phyloP scores from a whole-genome alignment of 2,888 invertebrate genomes.

The Pyrrhosoma nymphula region DNA sequence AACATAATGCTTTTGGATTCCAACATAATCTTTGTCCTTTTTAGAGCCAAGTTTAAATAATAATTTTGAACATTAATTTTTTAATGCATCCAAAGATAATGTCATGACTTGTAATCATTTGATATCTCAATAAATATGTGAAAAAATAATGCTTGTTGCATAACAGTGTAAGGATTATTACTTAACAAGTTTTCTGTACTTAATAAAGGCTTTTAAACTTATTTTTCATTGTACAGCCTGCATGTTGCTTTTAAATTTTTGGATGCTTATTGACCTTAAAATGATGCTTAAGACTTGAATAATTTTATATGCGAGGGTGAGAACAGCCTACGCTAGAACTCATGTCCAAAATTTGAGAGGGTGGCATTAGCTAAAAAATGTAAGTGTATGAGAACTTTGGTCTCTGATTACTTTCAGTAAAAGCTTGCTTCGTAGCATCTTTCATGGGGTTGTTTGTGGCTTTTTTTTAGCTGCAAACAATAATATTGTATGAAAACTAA shows the following conservation, averaged over 20 bases:
- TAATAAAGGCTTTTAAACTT: neutral
- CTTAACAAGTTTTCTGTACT: neutral
- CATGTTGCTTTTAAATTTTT: neutral
- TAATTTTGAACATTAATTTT: neutral
- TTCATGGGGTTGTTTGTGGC: neutral
- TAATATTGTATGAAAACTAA: neutral
- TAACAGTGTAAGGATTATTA: neutral
- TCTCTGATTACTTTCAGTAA: neutral
- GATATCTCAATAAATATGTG: neutral
- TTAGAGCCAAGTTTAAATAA: neutral
- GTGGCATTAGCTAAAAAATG: neutral
- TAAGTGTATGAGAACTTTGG: neutral
- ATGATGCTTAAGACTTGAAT: neutral
- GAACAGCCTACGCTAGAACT: neutral
- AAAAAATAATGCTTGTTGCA: neutral
- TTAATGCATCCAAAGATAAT: neutral
- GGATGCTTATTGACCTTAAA: conserved; percentile 24
- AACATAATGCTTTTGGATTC: neutral
- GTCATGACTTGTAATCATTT: neutral
- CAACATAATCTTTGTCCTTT: no score
- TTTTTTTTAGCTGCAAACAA: neutral
- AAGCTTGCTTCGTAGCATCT: neutral
- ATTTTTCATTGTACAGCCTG: neutral
- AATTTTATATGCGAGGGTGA: neutral
- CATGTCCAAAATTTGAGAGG: neutral